Evolutionary conservation across 1,140 invertebrate species (phyloP).

Genomic region (Coptotermes formosanus): DNA sequence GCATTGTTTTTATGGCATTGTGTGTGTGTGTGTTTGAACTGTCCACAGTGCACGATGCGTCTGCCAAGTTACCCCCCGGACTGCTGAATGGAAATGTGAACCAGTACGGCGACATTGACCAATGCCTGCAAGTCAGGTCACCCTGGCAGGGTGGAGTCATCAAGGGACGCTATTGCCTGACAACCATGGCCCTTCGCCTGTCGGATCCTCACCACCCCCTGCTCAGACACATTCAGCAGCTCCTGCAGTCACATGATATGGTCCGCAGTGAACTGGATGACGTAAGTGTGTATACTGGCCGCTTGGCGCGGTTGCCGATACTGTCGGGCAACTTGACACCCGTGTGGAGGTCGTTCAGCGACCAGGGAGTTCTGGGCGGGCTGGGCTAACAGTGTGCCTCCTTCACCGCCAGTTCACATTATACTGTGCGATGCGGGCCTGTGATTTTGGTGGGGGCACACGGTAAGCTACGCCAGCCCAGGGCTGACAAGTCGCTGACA

Average conservation of each 20-base stretch:
- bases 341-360: background rate
- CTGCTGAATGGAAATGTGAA: slow-evolving; percentile 63
- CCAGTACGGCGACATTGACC: slow-evolving; percentile 63
- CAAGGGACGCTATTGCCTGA: slow-evolving; percentile 61
- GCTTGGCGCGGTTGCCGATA: too few relatives aligned
- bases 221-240: slow-evolving; percentile 41
- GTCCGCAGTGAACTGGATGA: slow-evolving; percentile 54
- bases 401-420: too few relatives aligned
- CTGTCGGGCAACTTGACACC: too few relatives aligned
- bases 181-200: slow-evolving; percentile 52
- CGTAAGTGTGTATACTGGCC: background rate
- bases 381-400: too few relatives aligned
- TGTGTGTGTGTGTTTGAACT: too few relatives aligned
- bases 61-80: slow-evolving; percentile 60
- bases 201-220: slow-evolving; percentile 39
- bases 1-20: too few relatives aligned
- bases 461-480: too few relatives aligned
- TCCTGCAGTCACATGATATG: slow-evolving; percentile 60
- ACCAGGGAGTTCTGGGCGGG: background rate
- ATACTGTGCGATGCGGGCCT: too few relatives aligned
- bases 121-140: slow-evolving; percentile 50
- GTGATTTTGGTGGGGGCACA: too few relatives aligned
- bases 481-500: too few relatives aligned
- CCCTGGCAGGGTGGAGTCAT: slow-evolving; percentile 39
- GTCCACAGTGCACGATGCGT: slow-evolving; percentile 59